Base-by-base conservation (phyloP, 1,140 invertebrate species). In the Papilio aristodemus region DNA sequence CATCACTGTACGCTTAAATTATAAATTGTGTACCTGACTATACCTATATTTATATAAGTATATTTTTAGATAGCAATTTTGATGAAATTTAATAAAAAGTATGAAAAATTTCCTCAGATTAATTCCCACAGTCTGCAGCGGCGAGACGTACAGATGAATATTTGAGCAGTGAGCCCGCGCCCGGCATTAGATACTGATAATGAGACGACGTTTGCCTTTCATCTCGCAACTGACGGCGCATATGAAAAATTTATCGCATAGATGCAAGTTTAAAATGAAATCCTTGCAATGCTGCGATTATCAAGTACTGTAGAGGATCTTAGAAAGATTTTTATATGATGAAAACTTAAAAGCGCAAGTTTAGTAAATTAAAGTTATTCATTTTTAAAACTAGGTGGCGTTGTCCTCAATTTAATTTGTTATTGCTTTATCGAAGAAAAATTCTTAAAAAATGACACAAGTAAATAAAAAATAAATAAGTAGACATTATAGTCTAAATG, bases 181-280 rank as follows among this genome's bases (percentile, higher is more conserved):
- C 37, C 46, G 50, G 70, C 39, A 76, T 78, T 76, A 78, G 72
- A 69, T 64, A 69, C 68, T 74, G 73, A 73, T 74, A 64, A 77
- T 70, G 66, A 70, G 57, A 22, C 71, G 66, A 68, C 76, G 76
- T 78, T 78, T 78, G 70, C 76, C 73, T 76, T 75, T 75, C 73
- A 75, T 75, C 72, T 66, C 69, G 60, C 27, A 37, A 25, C 14
- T 46, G 32, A 62, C 27, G 27, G 59, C 59, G 59, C 59, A 62
- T 62, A 62, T 62, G 59, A 62, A 62, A 62, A 37, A 62, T 62
- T 37, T 37, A 62, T 37, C 32, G 59, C 59, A 62, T 62, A 22
- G 59, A 36, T 62, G 59, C 36, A 36, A 62, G 36, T 38, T 62
- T 38, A 38, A 62, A 38, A 62, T 62, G 36, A 62, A 62, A 38